phyloP scores from a whole-genome alignment of 2,797 vertebrate genomes.

The Phataginus tricuspis region DNA sequence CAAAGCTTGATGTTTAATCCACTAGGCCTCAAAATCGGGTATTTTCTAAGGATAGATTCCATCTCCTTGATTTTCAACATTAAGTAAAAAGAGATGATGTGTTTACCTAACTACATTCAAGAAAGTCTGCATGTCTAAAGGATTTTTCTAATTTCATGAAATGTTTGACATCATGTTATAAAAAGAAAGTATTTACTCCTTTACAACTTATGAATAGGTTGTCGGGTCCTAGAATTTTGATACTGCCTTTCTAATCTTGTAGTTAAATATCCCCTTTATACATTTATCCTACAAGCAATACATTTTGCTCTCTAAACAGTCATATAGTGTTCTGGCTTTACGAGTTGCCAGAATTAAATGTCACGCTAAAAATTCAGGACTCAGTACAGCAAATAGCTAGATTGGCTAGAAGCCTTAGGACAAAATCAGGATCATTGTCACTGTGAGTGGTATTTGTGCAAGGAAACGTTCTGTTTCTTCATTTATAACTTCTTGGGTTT shows the following conservation, averaged over 20 bases:
- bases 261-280: neutral
- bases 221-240: neutral
- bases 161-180: neutral
- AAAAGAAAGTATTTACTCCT: neutral
- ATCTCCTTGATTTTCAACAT: neutral
- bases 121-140: neutral
- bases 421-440: neutral
- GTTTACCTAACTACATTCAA: neutral
- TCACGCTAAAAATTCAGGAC: neutral
- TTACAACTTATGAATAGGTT: neutral
- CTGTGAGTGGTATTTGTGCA: constrained; percentile 16
- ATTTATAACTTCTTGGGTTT: neutral
- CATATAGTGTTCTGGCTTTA: neutral
- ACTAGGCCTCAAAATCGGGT: neutral
- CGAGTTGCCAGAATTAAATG: neutral
- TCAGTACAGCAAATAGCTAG: constrained; percentile 4
- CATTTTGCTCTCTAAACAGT: constrained; percentile 16
- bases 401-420: neutral
- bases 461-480: constrained; percentile 57
- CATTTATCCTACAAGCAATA: neutral
- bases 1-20: neutral
- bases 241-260: neutral
- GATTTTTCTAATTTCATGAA: constrained; percentile 29
- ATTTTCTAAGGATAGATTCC: neutral
- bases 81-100: neutral